These are phyloP conservation scores for Sebastes jordani DNA, from an alignment of 2,797 vertebrate species.

Conservation along the genomic window DNA sequence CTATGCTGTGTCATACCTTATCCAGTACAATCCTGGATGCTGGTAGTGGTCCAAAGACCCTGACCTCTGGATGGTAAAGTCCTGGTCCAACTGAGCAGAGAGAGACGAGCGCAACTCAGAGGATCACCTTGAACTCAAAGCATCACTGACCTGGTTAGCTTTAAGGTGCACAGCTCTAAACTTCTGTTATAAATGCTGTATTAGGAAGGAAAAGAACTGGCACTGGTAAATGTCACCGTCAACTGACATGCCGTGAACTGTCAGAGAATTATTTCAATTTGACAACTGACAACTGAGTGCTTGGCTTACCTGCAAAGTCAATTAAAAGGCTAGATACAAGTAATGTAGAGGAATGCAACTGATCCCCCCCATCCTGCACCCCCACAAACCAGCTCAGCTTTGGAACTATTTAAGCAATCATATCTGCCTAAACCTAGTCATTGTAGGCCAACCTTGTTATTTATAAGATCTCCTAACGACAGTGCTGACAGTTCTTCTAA, in stretches of 20 bases:
- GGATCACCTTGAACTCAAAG: constrained; percentile 81
- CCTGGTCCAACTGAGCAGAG: constrained; percentile 95
- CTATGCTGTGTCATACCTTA: constrained; percentile 95
- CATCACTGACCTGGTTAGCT: constrained; percentile 32
- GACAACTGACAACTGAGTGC: not conserved
- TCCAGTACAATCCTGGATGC: constrained; percentile 97
- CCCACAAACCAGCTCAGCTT: not conserved
- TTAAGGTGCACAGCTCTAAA: constrained; percentile 20
- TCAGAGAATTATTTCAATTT: not conserved
- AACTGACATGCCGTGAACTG: constrained; percentile 3
- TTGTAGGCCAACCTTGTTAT: not conserved
- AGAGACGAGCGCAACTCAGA: constrained; percentile 92
- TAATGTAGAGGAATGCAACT: not conserved
- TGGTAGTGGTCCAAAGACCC: constrained; percentile 96
- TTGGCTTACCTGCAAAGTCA: constrained; percentile 3
- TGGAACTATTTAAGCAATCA: not conserved
- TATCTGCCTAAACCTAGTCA: constrained; percentile 4
- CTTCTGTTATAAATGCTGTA: not conserved
- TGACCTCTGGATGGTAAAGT: constrained; percentile 96
- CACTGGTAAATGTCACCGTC: not conserved
- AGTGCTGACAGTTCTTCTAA: constrained; percentile 86
- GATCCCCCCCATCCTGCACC: not conserved
- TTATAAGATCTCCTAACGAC: constrained; percentile 69
- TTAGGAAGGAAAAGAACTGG: constrained; percentile 7
- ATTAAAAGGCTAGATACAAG: not conserved